Base-by-base conservation (phyloP, 2,888 invertebrate species). In the Clostera curtula region DNA sequence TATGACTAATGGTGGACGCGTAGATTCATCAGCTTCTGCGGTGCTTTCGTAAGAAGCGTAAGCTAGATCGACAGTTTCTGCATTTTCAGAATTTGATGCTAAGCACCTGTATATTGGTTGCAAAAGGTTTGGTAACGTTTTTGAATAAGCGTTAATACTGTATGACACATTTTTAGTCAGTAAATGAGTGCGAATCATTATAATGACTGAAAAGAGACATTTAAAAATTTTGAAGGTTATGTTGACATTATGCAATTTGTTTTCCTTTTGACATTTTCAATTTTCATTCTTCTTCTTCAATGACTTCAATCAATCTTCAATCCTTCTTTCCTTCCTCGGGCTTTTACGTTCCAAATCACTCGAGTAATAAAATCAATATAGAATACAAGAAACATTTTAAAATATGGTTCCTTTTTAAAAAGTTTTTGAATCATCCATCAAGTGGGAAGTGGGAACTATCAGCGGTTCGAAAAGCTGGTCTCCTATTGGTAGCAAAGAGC, bases 1-100 rank as follows among this genome's bases (percentile, higher is more conserved):
- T 42, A 96, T 90, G 3, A 97, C 73, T 24, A 97, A 66, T n/a
- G 95, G 94, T 1, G 86, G 73, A 18, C 56, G 52, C 2, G 56
- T 29, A 31, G 51, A 39, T 21, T 36, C 49, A 9, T 68, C 63
- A 24, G 66, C 53, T 16, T 73, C 61, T 2, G 61, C 40, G 20
- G 79, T 79, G 45, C 72, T 83, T 56, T 91, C 90, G 50, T 89
- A 92, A 10, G 88, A 86, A 10, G 89, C 87, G 44, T 88, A 91
- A 1, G 90, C 86, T 54, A 93, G 71, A 46, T 89, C 87, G 3
- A 92, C 86, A 2, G 91, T 66, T 32, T 83, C 83, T 8, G 76
- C 63, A 43, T 60, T 61, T 28, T 63, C 64, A 10, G 71, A 60
- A 14, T 60, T 64, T 7, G 60, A 51, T 6, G 63, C 42, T 17